These are phyloP conservation scores for Heterodera filipjevi DNA, from an alignment of 2,888 invertebrate species.

Conservation along the genomic window DNA sequence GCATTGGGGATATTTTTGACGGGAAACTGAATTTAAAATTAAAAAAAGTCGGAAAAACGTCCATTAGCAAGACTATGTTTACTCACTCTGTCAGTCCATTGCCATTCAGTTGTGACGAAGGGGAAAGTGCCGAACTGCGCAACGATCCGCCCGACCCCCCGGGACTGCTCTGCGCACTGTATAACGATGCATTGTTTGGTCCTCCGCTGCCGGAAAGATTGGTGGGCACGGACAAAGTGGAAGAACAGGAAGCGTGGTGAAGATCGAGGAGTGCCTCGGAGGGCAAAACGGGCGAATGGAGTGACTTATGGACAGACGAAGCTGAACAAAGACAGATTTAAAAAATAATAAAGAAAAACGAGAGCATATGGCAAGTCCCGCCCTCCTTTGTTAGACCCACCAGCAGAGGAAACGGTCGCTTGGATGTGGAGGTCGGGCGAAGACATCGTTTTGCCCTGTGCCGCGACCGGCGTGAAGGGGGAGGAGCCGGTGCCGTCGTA, in stretches of 20 bases:
- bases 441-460: slow-evolving; percentile 28
- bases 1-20: slow-evolving; percentile 9
- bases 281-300: slow-evolving; percentile 25
- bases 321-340: not conserved
- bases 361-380: not conserved
- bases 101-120: slow-evolving; percentile 20
- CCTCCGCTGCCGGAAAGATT: not conserved
- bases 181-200: slow-evolving; percentile 33
- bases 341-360: no score
- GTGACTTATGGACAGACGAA: slow-evolving; percentile 24
- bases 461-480: slow-evolving; percentile 18
- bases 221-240: slow-evolving; percentile 24
- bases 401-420: not conserved
- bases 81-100: slow-evolving; percentile 33
- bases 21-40: slow-evolving; percentile 6
- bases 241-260: slow-evolving; percentile 3
- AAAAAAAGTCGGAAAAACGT: not conserved
- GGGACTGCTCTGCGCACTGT: slow-evolving; percentile 38
- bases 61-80: not conserved
- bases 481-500: not conserved
- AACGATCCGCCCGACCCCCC: slow-evolving; percentile 24
- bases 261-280: slow-evolving; percentile 30
- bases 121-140: slow-evolving; percentile 32
- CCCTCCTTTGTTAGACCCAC: not conserved
- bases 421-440: slow-evolving; percentile 23